These are phyloP conservation scores for Cataglyphis cursor DNA, from an alignment of 2,888 invertebrate genomes.

Conservation along the genomic window DNA sequence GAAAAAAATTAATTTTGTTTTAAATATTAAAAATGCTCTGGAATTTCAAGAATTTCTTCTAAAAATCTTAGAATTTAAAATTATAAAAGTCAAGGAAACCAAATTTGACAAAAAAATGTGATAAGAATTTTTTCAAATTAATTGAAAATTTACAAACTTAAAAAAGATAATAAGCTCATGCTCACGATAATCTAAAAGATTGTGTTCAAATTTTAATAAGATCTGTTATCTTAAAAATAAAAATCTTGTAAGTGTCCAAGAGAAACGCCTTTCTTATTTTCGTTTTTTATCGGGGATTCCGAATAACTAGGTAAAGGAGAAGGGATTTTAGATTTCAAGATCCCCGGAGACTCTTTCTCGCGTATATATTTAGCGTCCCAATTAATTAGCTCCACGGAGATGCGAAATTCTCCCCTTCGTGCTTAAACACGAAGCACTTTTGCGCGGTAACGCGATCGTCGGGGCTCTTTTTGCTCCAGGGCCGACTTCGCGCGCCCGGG, in stretches of 20 bases:
- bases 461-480: slow-evolving; percentile 49
- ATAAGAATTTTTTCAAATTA: not conserved
- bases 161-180: not conserved
- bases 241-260: slow-evolving; percentile 6
- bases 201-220: not conserved
- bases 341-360: slow-evolving; percentile 15
- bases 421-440: slow-evolving; percentile 60
- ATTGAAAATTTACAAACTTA: not conserved
- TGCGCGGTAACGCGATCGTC: slow-evolving; percentile 54
- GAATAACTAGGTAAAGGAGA: slow-evolving; percentile 4
- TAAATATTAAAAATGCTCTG: not conserved
- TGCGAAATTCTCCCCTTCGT: slow-evolving; percentile 27
- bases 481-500: slow-evolving; percentile 31
- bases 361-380: slow-evolving; percentile 26
- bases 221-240: not conserved
- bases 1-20: not conserved
- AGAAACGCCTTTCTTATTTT: not conserved
- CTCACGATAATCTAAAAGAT: not conserved
- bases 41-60: not conserved
- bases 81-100: not conserved
- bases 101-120: not conserved
- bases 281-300: not conserved
- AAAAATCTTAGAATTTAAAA: not conserved
- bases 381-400: slow-evolving; percentile 49
- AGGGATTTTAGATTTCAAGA: slow-evolving; percentile 15